Conservation (phyloP, 2,888 invertebrate genomes). For the Leptodirus hochenwartii region DNA sequence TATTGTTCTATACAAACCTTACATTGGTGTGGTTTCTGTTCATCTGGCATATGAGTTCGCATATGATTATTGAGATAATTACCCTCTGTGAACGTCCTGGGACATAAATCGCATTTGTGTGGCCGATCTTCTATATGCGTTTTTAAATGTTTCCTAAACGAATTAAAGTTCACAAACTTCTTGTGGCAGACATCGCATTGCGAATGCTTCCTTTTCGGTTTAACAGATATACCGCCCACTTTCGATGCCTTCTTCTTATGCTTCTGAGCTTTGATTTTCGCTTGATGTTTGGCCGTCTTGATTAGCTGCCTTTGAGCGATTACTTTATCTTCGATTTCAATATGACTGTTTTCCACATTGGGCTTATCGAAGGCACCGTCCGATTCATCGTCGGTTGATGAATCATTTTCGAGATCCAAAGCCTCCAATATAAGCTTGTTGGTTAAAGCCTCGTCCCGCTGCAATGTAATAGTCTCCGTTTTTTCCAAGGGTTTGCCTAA, state of each 20-base stretch:
- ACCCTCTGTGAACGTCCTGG: conserved; percentile 27
- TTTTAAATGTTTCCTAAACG: conserved; percentile 27
- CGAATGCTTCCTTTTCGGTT: conserved; percentile 22
- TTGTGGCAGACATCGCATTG: conserved; percentile 29
- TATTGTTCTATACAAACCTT: conserved; percentile 27
- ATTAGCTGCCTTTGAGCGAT: conserved; percentile 27
- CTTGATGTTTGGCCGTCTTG: conserved; percentile 22
- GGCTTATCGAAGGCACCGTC: conserved; percentile 23
- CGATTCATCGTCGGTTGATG: conserved; percentile 14
- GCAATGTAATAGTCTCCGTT: background rate
- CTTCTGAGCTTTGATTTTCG: conserved; percentile 19
- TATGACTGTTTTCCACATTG: conserved; percentile 15
- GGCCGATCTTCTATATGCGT: conserved; percentile 29
- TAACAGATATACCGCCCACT: conserved; percentile 16
- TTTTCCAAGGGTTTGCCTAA: conserved; percentile 22
- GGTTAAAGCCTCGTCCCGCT: conserved; percentile 1
- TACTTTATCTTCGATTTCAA: conserved; percentile 22
- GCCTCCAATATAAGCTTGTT: conserved; percentile 20
- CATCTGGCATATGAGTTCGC: conserved; percentile 26
- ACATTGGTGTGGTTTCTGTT: conserved; percentile 30
- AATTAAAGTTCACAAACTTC: conserved; percentile 27
- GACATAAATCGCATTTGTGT: conserved; percentile 26
- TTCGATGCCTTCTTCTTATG: conserved; percentile 21
- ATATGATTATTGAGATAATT: conserved; percentile 29
- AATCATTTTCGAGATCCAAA: conserved; percentile 22